phyloP scores from a whole-genome alignment of 92 coral and sea anemone genomes.

The Epizoanthus rinbou region DNA sequence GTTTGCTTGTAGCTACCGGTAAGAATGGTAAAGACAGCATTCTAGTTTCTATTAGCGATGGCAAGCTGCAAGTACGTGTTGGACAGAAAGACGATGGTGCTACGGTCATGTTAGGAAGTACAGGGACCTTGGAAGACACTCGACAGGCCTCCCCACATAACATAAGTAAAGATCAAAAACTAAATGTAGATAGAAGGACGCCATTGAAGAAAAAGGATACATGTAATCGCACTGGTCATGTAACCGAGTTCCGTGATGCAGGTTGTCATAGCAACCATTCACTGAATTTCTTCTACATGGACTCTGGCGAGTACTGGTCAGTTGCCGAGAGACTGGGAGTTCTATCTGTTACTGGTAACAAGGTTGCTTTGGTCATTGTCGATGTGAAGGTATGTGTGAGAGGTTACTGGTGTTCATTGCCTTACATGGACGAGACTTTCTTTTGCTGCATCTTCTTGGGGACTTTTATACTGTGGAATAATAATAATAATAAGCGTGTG shows the following conservation, averaged over 20 bases:
- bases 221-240: conserved; percentile 59
- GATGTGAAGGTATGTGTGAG: conserved; percentile 69
- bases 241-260: conserved; percentile 77
- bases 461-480: background rate
- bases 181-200: background rate
- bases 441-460: background rate
- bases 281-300: conserved; percentile 87
- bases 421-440: background rate
- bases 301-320: conserved; percentile 81
- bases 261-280: conserved; percentile 92
- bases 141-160: conserved; percentile 7
- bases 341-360: conserved; percentile 18
- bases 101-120: no score
- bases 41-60: conserved; percentile 1
- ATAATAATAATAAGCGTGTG: no score
- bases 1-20: conserved; percentile 1
- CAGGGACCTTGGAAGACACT: background rate
- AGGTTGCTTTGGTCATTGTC: conserved; percentile 73
- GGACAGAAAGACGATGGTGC: background rate
- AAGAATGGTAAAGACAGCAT: background rate
- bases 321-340: conserved; percentile 89
- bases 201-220: background rate
- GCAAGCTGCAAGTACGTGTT: conserved; percentile 2
- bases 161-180: background rate
- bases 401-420: background rate